These are phyloP conservation scores for Luperina testacea DNA, from an alignment of 2,888 invertebrate species.

Conservation along the genomic window DNA sequence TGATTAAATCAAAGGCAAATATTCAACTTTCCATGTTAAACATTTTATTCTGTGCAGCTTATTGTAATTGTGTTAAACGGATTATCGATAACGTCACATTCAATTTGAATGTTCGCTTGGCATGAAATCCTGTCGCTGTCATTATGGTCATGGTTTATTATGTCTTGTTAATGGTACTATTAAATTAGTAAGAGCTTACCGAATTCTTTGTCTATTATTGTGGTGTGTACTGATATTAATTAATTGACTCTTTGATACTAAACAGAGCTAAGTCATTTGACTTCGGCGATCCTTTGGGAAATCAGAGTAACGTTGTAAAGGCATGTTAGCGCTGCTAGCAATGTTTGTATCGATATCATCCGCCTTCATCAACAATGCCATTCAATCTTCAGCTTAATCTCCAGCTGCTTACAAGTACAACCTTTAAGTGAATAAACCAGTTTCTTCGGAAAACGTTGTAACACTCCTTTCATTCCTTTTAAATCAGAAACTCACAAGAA, in stretches of 20 bases:
- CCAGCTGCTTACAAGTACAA: neutral
- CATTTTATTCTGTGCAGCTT: constrained; percentile 45
- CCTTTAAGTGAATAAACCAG: neutral
- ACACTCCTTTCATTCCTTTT: neutral
- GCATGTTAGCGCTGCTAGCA: neutral
- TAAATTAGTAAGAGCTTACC: neutral
- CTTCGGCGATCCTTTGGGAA: constrained; percentile 22
- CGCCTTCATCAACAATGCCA: neutral
- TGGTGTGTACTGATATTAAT: neutral
- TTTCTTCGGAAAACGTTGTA: neutral
- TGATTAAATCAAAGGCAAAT: constrained; percentile 22
- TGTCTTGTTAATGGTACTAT: neutral
- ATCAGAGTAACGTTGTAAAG: constrained; percentile 20
- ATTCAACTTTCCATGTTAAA: constrained; percentile 35
- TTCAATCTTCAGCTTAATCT: neutral
- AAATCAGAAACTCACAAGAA: neutral
- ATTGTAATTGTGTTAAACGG: constrained; percentile 55
- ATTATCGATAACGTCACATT: constrained; percentile 55
- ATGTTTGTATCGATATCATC: constrained; percentile 9
- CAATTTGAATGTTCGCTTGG: constrained; percentile 47
- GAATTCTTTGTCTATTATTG: neutral
- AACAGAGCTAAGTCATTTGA: neutral
- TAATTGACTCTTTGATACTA: constrained; percentile 3
- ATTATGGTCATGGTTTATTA: constrained; percentile 41
- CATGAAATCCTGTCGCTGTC: constrained; percentile 41